Evolutionary conservation across 2,113 vertebrate genomes (phyloP), one percentile per base, ranked within the genome.

Genomic region (Marcusenius ussheri): DNA sequence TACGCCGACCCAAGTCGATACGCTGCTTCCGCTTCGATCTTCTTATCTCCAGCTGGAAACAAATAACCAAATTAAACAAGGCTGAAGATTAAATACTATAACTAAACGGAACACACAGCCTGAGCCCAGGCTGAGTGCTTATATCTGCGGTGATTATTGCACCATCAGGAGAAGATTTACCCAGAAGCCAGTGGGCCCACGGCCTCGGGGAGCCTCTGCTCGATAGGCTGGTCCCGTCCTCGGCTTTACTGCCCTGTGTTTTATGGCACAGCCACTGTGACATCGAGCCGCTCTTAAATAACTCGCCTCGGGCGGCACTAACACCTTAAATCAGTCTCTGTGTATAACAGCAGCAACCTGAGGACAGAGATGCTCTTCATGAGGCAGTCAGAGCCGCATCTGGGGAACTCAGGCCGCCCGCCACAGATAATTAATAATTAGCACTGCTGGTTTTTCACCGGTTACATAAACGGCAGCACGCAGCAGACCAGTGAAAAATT

Each of bases 91-190:
- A 50, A 88, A 39, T 11, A 90, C 80, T 66, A 62, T 19, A 47
- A 56, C 83, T 50, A 83, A 90, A 88, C 31, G 47, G 46, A 88
- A 88, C 58, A 2, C 19, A 24, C 21, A 83, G 19, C 77, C 83
- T 90, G 87, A 86, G 45, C 45, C 42, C 21, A 58, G 21, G 21
- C 56, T 58, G 7, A 58, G 53, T 31, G 83, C 66, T 42, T 58
- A 70, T 89, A n/a, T 93, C 94, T 94, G 92, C 95, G 94, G 93
- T 95, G 95, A 96, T 96, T 96, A 96, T 95, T 96, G 96, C 94
- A 95, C 95, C 95, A 96, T 96, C 95, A 96, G 95, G 95, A 93
- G 95, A 95, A 95, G 95, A 96, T 96, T 96, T 96, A 96, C 96
- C 96, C 96, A 96, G 93, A 93, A 95, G 95, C 95, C 96, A 96